Percentiles rank a stretch among this genome's conserved stretches.
Evolutionary conservation across 2,888 invertebrate species (phyloP).

Genomic region (Tetrapedia diversipes): DNA sequence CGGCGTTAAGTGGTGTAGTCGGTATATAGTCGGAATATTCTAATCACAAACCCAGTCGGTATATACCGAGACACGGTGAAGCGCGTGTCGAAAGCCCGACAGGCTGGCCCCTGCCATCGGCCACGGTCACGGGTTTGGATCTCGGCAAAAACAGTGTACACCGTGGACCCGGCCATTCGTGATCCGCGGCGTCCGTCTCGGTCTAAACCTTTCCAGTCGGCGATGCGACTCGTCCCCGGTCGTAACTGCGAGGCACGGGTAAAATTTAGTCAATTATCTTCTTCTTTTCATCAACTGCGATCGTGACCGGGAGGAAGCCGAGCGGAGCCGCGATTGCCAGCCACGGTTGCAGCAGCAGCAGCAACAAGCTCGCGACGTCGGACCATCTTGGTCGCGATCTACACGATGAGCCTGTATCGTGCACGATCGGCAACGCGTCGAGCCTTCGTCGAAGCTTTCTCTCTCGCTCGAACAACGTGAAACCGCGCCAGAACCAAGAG

Average conservation of each 20-base stretch:
- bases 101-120: slow-evolving; percentile 7
- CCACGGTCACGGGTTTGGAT: slow-evolving; percentile 34
- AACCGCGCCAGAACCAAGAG: slow-evolving; percentile 22
- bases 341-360: slow-evolving; percentile 30
- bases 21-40: slow-evolving; percentile 55
- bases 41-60: slow-evolving; percentile 49
- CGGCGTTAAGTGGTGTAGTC: slow-evolving; percentile 60
- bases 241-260: slow-evolving; percentile 59
- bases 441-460: slow-evolving; percentile 36
- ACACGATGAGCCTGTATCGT: slow-evolving; percentile 32
- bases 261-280: slow-evolving; percentile 78
- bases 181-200: slow-evolving; percentile 67
- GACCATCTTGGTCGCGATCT: slow-evolving; percentile 16
- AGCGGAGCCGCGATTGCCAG: slow-evolving; percentile 51
- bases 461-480: slow-evolving; percentile 5
- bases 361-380: no score
- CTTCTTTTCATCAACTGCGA: slow-evolving; percentile 51
- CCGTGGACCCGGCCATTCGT: slow-evolving; percentile 59
- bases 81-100: slow-evolving; percentile 44
- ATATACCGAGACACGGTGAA: slow-evolving; percentile 47
- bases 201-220: slow-evolving; percentile 16
- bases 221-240: slow-evolving; percentile 41
- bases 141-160: slow-evolving; percentile 41
- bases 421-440: slow-evolving; percentile 30
- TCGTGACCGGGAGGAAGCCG: slow-evolving; percentile 51